Percentiles rank a stretch among this genome's conserved stretches.
phyloP scores from a whole-genome alignment of 2,113 vertebrate species.

The Oryzias curvinotus region DNA sequence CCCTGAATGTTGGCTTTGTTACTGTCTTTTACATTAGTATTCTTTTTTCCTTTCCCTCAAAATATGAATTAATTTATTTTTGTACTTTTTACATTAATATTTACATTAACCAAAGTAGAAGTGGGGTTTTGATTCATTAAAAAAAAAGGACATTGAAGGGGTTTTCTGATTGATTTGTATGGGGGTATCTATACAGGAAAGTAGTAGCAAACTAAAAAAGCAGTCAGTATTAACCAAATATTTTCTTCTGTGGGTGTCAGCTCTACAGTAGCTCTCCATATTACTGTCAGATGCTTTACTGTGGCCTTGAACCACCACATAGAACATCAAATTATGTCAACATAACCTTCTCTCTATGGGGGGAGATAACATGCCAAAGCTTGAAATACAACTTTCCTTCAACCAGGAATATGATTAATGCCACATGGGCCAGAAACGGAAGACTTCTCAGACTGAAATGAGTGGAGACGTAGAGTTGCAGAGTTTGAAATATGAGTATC shows the following conservation, averaged over 20 bases:
- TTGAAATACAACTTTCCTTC: constrained; percentile 7
- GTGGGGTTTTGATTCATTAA: not conserved
- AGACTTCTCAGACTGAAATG: not conserved
- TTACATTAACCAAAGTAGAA: constrained; percentile 6
- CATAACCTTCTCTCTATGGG: constrained; percentile 6
- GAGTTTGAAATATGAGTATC: constrained; percentile 9
- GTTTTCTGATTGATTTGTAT: no score
- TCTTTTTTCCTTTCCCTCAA: no score
- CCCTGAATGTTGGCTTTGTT: no score
- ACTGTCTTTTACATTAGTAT: no score
- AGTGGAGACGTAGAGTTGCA: not conserved
- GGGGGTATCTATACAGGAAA: no score
- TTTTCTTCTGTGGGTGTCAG: constrained; percentile 28
- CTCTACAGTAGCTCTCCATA: not conserved
- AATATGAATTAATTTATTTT: no score
- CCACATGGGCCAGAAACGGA: not conserved
- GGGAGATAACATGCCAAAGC: constrained; percentile 6
- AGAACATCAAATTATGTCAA: not conserved
- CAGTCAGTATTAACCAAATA: constrained; percentile 2
- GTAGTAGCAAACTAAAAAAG: not conserved
- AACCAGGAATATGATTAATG: not conserved
- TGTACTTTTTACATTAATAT: no score
- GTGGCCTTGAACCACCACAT: not conserved
- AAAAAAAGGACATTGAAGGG: no score
- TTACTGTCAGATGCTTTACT: no score